Base-by-base conservation (phyloP, 2,113 vertebrate species). In the Pterocles orientalis region DNA sequence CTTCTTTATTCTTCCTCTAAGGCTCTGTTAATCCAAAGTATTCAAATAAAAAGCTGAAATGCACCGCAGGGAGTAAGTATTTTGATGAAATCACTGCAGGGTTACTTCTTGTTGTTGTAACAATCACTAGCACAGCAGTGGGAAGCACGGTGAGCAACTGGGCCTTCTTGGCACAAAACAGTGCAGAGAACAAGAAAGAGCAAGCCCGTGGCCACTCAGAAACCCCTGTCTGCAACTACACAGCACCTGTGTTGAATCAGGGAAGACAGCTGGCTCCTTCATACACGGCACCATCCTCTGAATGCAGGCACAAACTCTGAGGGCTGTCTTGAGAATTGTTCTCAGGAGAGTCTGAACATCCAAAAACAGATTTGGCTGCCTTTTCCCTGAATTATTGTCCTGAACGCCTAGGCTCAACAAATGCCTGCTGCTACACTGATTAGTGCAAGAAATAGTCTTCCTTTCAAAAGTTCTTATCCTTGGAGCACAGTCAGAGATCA, bases 61-160 rank as follows among this genome's bases (percentile, higher is more conserved):
- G 80, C 93, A 91, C 93, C 1, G 0, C 73, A 87, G 95, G 85
- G 87, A 96, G 88, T 60, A 85, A 96, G 80, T 70, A 82, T 93
- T 97, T 92, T 97, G 96, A 97, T 96, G 89, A 94, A 96, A 94
- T 94, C 96, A 96, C 89, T 92, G 95, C 86, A 92, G 96, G 96
- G 89, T 96, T 95, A 95, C 88, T 97, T 95, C 95, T 96, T 96
- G 66, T 89, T 92, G 90, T 87, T 97, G 86, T 95, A 96, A 87
- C 84, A 93, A 95, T 95, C 85, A 92, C 91, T 84, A 95, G 87
- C 87, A 79, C 84, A 97, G 95, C 82, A 96, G 93, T 92, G 86
- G 95, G 94, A 96, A 95, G 93, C 92, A 80, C 81, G 91, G 86
- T 16, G 4, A 94, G 90, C 85, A 64, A 68, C 45, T 5, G 1